phyloP scores from a whole-genome alignment of 2,888 invertebrate species.

The Dorcus parallelipipedus region DNA sequence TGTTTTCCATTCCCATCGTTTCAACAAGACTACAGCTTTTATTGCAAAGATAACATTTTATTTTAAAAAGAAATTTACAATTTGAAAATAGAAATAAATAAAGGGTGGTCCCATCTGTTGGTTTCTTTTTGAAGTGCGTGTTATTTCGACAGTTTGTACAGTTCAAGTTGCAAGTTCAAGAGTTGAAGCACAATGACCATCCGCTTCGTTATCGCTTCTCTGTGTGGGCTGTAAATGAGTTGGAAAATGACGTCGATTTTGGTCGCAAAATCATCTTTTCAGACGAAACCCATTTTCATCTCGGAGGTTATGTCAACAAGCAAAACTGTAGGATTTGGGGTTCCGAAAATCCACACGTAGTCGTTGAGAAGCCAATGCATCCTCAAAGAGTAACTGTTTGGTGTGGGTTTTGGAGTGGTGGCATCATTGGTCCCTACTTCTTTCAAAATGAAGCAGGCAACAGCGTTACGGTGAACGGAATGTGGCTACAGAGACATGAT shows the following conservation, averaged over 20 bases:
- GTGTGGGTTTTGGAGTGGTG: background rate
- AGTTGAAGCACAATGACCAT: conserved; percentile 24
- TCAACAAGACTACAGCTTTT: no score
- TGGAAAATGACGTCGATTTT: conserved; percentile 6
- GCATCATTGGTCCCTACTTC: conserved; percentile 8
- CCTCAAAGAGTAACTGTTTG: background rate
- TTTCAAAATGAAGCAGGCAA: conserved; percentile 11
- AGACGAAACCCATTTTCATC: background rate
- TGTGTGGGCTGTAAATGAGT: conserved; percentile 7
- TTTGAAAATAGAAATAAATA: no score
- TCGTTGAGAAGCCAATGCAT: conserved; percentile 18
- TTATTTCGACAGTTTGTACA: background rate
- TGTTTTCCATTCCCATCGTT: no score
- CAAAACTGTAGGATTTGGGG: conserved; percentile 34
- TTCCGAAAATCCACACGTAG: conserved; percentile 27
- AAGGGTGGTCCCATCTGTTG: no score
- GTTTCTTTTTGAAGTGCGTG: no score
- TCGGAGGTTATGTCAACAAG: conserved; percentile 28
- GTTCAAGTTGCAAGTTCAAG: conserved; percentile 27
- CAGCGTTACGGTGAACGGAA: conserved; percentile 9
- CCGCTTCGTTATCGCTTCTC: conserved; percentile 10
- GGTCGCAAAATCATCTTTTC: background rate
- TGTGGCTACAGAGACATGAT: conserved; percentile 7
- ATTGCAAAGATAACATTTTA: no score
- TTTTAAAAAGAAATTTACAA: no score